Conservation (phyloP, 2,888 invertebrate species). For the Teinopalpus imperialis region DNA sequence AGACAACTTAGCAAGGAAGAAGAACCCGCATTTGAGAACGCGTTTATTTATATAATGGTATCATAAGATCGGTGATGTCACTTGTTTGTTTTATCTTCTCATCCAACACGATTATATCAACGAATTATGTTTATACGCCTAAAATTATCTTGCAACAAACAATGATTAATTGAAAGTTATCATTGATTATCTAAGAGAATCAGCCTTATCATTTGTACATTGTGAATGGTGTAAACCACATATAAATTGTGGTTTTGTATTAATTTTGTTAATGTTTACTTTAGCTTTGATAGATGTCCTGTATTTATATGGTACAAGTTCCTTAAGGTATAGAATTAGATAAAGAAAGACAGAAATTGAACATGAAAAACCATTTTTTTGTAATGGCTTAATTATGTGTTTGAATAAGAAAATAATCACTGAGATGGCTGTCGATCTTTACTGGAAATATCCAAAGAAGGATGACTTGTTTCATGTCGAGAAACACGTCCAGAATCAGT, state of each 20-base stretch:
- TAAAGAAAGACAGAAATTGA: conserved; percentile 50
- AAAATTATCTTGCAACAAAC: too few relatives aligned
- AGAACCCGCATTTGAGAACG: too few relatives aligned
- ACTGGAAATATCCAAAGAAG: conserved; percentile 54
- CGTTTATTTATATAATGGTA: too few relatives aligned
- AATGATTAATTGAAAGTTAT: too few relatives aligned
- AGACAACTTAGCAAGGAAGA: too few relatives aligned
- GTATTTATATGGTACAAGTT: conserved; percentile 48
- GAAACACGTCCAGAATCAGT: conserved; percentile 51
- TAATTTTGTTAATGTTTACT: background rate
- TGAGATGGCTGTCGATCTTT: conserved; percentile 43
- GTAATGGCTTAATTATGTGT: conserved; percentile 46
- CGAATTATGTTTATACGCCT: too few relatives aligned
- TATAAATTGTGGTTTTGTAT: too few relatives aligned
- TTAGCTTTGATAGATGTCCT: conserved; percentile 12
- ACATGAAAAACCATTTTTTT: conserved; percentile 51
- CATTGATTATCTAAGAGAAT: background rate
- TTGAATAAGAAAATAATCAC: conserved; percentile 42
- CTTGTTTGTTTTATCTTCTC: too few relatives aligned
- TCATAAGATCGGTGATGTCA: too few relatives aligned
- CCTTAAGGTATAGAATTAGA: conserved; percentile 57
- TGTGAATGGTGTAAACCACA: too few relatives aligned
- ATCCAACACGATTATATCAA: too few relatives aligned
- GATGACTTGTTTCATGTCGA: conserved; percentile 57
- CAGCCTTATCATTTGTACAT: background rate